These are phyloP conservation scores for Hydrotaea diabolus DNA, from an alignment of 2,888 invertebrate species.

Conservation along the genomic window DNA sequence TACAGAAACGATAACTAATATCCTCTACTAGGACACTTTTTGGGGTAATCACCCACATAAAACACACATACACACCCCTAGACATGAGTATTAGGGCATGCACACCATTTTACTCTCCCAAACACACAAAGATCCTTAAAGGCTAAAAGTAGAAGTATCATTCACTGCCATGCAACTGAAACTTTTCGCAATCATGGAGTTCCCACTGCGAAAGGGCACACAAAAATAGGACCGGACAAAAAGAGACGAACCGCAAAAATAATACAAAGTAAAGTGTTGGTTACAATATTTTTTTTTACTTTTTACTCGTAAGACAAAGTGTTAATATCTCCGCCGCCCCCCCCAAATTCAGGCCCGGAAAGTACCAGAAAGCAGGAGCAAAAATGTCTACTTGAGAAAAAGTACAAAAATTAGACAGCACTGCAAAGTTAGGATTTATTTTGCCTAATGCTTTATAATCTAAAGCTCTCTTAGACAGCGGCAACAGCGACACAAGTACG, in stretches of 20 bases:
- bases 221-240: background rate
- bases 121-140: background rate
- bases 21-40: constrained; percentile 51
- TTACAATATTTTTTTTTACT: constrained; percentile 12
- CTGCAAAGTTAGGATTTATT: constrained; percentile 51
- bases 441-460: constrained; percentile 51
- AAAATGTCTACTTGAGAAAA: constrained; percentile 13
- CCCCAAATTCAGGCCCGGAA: background rate
- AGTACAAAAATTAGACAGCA: constrained; percentile 30
- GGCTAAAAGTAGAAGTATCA: background rate
- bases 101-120: background rate
- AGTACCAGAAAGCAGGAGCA: constrained; percentile 2
- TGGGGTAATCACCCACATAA: constrained; percentile 50
- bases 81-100: too few species aligned
- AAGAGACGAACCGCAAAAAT: constrained; percentile 21
- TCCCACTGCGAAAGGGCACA: background rate
- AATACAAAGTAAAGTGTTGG: constrained; percentile 21
- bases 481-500: background rate
- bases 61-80: background rate
- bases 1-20: constrained; percentile 53
- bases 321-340: constrained; percentile 36
- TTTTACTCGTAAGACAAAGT: constrained; percentile 40
- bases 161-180: constrained; percentile 7
- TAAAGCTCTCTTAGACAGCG: constrained; percentile 13
- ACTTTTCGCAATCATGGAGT: constrained; percentile 22